These are phyloP conservation scores for Ophiothrix spiculata DNA, from an alignment of 35 echinoderm and acorn worm genomes.

Conservation along the genomic window DNA sequence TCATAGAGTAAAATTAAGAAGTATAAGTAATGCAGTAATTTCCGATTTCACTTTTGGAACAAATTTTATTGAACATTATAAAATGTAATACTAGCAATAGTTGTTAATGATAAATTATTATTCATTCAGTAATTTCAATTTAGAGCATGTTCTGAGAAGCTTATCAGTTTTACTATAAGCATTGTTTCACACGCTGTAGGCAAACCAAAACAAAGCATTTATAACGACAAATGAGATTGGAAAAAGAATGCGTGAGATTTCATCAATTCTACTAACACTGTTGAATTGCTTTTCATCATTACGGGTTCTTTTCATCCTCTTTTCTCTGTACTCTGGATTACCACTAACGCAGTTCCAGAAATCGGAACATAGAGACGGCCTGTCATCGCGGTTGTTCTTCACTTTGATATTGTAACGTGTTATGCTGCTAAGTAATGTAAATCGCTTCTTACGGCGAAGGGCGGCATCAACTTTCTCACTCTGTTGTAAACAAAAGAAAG, in stretches of 20 bases:
- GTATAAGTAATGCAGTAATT: no score
- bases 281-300: constrained; percentile 73
- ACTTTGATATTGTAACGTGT: constrained; percentile 62
- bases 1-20: no score
- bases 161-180: not conserved
- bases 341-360: constrained; percentile 70
- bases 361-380: constrained; percentile 36
- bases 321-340: constrained; percentile 61
- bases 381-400: constrained; percentile 29
- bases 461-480: constrained; percentile 81
- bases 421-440: constrained; percentile 67
- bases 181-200: not conserved
- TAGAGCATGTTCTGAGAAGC: not conserved
- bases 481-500: constrained; percentile 21
- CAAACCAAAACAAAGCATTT: constrained; percentile 75
- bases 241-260: constrained; percentile 59
- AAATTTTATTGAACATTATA: no score
- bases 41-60: no score
- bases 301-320: constrained; percentile 35
- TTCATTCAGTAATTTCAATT: no score
- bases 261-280: constrained; percentile 91
- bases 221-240: constrained; percentile 62
- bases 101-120: no score
- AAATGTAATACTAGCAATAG: no score
- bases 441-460: constrained; percentile 48